Base-by-base conservation (phyloP, 1,140 invertebrate genomes). In the Rhizoglyphus robini region DNA sequence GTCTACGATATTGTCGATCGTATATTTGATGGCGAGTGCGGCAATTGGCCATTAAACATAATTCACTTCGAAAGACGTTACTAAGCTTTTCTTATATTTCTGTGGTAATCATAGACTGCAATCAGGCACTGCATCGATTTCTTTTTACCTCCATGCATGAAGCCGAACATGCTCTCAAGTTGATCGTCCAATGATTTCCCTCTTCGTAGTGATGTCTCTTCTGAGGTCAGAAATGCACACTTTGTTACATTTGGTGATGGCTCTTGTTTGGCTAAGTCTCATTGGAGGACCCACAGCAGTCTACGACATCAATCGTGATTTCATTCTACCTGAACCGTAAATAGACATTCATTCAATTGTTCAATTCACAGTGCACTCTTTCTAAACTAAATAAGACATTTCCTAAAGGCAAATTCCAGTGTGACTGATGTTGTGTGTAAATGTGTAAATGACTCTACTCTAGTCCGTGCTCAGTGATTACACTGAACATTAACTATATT, bases 241-340 rank as follows among this genome's bases (percentile, higher is more conserved):
- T n/a, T n/a, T n/a, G n/a, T n/a, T n/a, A n/a, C n/a, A n/a, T n/a
- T n/a, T n/a, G n/a, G n/a, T n/a, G n/a, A n/a, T n/a, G n/a, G n/a
- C n/a, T n/a, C n/a, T n/a, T n/a, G n/a, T n/a, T n/a, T n/a, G n/a
- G n/a, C n/a, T n/a, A n/a, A 46, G 41, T 23, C 41, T 46, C 41
- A 15, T 46, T 23, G 23, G 15, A 46, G 41, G 41, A 46, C 41
- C 41, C 51, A 11, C 51, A 54, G 36, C 51, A 25, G 20, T 32
- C 51, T 11, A 64, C 30, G 63, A 64, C 20, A 64, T 64, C 2
- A 64, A 64, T 23, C 54, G 63, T 48, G 63, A 64, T 64, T 48
- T 64, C 63, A 64, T 64, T 27, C 46, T 48, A 64, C 46, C 41
- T 4, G 63, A 64, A 57, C 63, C 63, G 63, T 64, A 64, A 64